Base-by-base conservation (phyloP, 37 sponge, comb jelly and placozoan species). In the Halichondria panicea region DNA sequence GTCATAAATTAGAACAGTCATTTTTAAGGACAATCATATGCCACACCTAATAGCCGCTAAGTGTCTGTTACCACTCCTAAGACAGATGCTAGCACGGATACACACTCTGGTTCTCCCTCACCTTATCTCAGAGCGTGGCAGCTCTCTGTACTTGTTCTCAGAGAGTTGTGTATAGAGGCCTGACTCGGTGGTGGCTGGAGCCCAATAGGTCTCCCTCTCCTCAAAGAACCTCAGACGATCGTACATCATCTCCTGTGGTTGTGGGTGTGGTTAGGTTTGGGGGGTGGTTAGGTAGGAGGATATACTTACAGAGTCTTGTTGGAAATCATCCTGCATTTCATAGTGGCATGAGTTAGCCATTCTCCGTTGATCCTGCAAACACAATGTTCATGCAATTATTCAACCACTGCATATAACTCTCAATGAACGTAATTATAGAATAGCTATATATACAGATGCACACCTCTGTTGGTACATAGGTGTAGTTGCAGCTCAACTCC, bases 121-220 rank as follows among this genome's bases (percentile, higher is more conserved):
- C 83, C 15, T 0, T 3, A 83, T 83, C n/a, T 75, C 43, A 3
- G 74, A 30, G 24, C 73, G 19, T 24, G 68, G 58, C 18, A 83
- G 74, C 55, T 83, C 83, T 43, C 83, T 25, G 57, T 83, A 83
- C 57, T 65, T 74, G 33, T 67, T 83, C 0, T 25, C 1, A 35
- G 83, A 44, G 3, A 83, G 68, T 34, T 83, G 83, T 2, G 22
- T 6, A 44, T 83, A 83, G 9, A 83, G 42, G 3, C 42, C 75
- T 24, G 38, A 32, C 1, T 33, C 43, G 8, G 70, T 83, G 1
- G 7, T 8, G 12, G 83, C 75, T 39, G 83, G 83, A 0, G 43
- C 25, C 83, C 83, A 83, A 58, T 68, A 83, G 9, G 32, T 21
- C 24, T 66, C 31, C 21, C 56, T 57, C 3, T 52, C 33, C 21